phyloP scores from a whole-genome alignment of 2,888 invertebrate species.

The Brachyptera putata region DNA sequence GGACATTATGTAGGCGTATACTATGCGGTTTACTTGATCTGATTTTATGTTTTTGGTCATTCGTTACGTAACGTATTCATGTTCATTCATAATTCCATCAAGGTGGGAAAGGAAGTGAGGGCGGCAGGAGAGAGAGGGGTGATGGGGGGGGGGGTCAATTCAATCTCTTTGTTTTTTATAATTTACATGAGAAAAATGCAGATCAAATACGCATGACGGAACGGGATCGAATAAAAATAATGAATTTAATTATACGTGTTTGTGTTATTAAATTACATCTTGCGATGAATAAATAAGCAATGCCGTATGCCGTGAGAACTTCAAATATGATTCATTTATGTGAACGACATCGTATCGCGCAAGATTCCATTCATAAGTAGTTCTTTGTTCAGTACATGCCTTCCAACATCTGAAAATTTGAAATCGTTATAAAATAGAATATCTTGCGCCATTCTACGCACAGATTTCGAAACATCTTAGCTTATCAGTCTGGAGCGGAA shows the following conservation, averaged over 20 bases:
- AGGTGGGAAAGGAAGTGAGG: neutral
- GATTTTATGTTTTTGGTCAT: too few relatives aligned
- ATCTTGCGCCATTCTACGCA: neutral
- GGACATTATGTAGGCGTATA: too few relatives aligned
- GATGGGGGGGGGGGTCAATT: neutral
- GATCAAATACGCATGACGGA: slow-evolving; percentile 8
- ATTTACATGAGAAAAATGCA: slow-evolving; percentile 9
- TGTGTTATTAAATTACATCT: neutral
- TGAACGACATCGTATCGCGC: too few relatives aligned
- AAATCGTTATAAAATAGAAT: too few relatives aligned
- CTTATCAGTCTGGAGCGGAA: slow-evolving; percentile 13
- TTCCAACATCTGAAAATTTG: too few relatives aligned
- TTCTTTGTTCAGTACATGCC: too few relatives aligned
- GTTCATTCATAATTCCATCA: neutral
- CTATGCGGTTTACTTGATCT: too few relatives aligned
- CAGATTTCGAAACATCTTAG: neutral
- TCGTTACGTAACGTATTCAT: neutral
- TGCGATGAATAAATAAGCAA: too few relatives aligned
- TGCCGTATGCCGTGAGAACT: too few relatives aligned
- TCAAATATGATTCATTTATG: too few relatives aligned
- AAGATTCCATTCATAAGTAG: too few relatives aligned
- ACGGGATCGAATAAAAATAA: neutral
- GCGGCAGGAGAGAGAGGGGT: neutral
- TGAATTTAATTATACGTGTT: slow-evolving; percentile 9
- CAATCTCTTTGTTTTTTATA: slow-evolving; percentile 2